Base-by-base conservation (phyloP, 2,888 invertebrate species). In the Pandemis corylana region DNA sequence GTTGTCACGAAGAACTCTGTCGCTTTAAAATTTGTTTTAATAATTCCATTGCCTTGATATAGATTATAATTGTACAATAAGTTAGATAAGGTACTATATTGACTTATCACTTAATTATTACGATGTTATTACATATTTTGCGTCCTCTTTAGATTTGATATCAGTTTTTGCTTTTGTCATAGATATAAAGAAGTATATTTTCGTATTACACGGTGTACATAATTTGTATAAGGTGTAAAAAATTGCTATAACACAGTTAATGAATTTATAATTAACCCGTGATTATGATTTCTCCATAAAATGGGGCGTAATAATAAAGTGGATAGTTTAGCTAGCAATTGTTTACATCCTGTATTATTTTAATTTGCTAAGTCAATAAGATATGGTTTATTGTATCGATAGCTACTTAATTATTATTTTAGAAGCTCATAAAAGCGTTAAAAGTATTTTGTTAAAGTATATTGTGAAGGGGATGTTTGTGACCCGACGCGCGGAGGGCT, bases 201-300 rank as follows among this genome's bases (percentile, higher is more conserved):
- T 90, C 87, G 83, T 90, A 89, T 89, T 85, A 86, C 83, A 84
- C 86, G 81, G 83, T 92, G 91, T 92, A 91, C 86, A 91, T 91
- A 91, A 81, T 82, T 83, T 80, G 79, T 87, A 86, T 90, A 87
- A 85, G 90, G 90, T 90, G 90, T 90, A 89, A 89, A 89, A 87
- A 88, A 87, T 89, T 90, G 90, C 89, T 84, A n/a, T 56, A 15
- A 41, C 10, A 15, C 20, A 36, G 66, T 53, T 44, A n/a, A 13
- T 15, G 5, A 13, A 44, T 46, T 56, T 15, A 20, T 41, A 46
- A 42, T 41, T 42, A 56, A 53, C 46, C 12, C 71, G 44, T 51
- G 62, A 63, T 73, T 78, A 28, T 28, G 76, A 64, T 49, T 36
- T 68, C 64, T 88, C 89, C 91, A 90, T 91, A 44, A 81, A 85